Evolutionary conservation across 2,797 vertebrate genomes (phyloP).

Genomic region (Lepidocolaptes lacrymiger): DNA sequence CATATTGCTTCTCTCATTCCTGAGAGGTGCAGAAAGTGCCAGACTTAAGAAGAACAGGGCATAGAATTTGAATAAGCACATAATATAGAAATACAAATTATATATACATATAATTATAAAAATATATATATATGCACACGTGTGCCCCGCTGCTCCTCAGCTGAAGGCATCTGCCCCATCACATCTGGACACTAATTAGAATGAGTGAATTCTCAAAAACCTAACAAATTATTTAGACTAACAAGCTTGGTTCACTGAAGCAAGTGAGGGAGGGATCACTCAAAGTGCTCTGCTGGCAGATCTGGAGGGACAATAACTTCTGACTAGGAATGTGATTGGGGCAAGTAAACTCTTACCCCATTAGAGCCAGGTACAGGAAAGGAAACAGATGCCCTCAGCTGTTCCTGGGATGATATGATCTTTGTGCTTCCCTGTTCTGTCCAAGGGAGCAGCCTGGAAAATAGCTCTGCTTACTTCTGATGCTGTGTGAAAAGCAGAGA

Average conservation of each 20-base stretch:
- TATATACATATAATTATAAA: background rate
- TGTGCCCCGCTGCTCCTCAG: accelerated
- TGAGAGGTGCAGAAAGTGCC: background rate
- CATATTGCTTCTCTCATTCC: background rate
- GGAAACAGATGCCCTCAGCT: accelerated
- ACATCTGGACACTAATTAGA: background rate
- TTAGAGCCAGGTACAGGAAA: background rate
- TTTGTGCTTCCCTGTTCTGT: background rate
- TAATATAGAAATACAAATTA: background rate
- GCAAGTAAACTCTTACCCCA: background rate
- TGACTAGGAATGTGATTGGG: background rate
- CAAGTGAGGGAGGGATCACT: background rate
- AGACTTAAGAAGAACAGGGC: background rate
- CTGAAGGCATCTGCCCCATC: background rate
- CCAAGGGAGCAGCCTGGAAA: background rate
- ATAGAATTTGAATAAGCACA: background rate
- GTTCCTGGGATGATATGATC: background rate
- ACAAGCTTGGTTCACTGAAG: background rate
- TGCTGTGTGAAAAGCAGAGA: background rate
- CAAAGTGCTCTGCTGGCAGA: background rate
- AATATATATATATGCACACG: accelerated
- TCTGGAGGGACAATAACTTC: background rate
- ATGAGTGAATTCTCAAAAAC: background rate
- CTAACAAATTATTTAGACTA: background rate
- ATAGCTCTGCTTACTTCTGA: background rate